A percentile compares a stretch with the other conserved stretches of the same genome.
phyloP scores from a whole-genome alignment of 2,113 vertebrate species.

The Chlamydotis undulata region DNA sequence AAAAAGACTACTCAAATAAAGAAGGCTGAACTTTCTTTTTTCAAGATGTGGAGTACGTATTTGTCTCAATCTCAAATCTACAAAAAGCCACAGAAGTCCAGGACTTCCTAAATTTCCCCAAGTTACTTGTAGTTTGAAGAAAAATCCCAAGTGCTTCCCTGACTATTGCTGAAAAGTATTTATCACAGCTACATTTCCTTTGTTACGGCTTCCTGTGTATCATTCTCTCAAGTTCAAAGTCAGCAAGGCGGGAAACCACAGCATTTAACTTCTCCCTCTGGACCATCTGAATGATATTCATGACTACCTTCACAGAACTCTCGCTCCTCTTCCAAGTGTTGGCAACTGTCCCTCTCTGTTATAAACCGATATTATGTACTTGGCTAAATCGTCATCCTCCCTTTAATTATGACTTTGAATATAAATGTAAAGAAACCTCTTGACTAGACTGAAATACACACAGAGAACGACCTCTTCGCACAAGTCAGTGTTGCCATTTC shows the following conservation, averaged over 20 bases:
- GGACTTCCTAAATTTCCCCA: background rate
- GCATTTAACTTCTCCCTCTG: background rate
- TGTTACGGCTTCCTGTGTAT: background rate
- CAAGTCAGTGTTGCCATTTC: background rate
- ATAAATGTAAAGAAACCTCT: background rate
- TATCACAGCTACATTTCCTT: background rate
- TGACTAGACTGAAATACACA: background rate
- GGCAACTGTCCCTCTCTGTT: background rate
- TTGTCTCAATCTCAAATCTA: background rate
- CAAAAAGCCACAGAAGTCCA: background rate
- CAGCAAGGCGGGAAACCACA: background rate
- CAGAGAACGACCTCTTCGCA: background rate
- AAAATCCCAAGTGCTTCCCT: background rate
- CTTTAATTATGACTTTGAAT: background rate
- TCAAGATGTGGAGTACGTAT: accelerated
- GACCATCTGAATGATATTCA: background rate
- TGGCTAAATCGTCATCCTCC: background rate
- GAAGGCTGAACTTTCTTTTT: background rate
- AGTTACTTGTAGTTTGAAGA: background rate
- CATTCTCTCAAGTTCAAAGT: background rate
- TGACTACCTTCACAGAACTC: background rate
- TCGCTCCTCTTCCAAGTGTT: background rate
- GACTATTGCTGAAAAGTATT: background rate
- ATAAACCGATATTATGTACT: background rate
- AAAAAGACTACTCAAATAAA: background rate